phyloP scores from a whole-genome alignment of 2,888 invertebrate species.

The Parnassius glacialis region DNA sequence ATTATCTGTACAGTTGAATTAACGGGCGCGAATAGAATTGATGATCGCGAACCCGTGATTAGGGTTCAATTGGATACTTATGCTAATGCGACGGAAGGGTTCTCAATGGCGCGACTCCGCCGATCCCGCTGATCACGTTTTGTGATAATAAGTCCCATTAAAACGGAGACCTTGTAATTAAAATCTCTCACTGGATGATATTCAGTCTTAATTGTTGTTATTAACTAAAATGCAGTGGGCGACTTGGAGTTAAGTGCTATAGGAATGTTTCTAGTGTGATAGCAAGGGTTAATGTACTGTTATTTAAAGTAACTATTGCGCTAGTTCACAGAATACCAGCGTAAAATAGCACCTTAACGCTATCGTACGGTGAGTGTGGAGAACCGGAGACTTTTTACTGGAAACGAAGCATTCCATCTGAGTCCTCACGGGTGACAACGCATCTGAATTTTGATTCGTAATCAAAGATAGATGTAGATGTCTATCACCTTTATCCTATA shows the following conservation, averaged over 20 bases:
- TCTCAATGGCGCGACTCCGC: conserved; percentile 25
- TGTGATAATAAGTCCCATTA: conserved; percentile 19
- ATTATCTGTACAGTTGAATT: conserved; percentile 1
- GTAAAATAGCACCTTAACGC: too few species aligned
- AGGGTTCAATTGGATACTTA: conserved; percentile 27
- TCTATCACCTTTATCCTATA: too few species aligned
- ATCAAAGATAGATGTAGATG: too few species aligned
- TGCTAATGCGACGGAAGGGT: conserved; percentile 32
- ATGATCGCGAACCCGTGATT: conserved; percentile 29
- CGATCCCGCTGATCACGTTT: conserved; percentile 12
- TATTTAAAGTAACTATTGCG: background rate
- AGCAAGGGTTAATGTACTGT: conserved; percentile 6
- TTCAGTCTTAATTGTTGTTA: conserved; percentile 18
- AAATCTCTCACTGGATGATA: conserved; percentile 11
- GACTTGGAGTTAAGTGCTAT: background rate
- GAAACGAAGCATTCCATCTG: too few species aligned
- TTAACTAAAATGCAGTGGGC: conserved; percentile 7
- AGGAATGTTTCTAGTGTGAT: background rate
- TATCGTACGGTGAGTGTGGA: too few species aligned
- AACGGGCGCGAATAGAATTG: conserved; percentile 4
- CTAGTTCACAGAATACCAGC: too few species aligned
- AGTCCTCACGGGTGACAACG: too few species aligned
- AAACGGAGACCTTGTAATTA: conserved; percentile 20
- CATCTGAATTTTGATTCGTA: too few species aligned
- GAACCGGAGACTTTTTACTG: too few species aligned